Conservation (phyloP, 2,888 invertebrate genomes). For the Drosophila prostipennis region DNA sequence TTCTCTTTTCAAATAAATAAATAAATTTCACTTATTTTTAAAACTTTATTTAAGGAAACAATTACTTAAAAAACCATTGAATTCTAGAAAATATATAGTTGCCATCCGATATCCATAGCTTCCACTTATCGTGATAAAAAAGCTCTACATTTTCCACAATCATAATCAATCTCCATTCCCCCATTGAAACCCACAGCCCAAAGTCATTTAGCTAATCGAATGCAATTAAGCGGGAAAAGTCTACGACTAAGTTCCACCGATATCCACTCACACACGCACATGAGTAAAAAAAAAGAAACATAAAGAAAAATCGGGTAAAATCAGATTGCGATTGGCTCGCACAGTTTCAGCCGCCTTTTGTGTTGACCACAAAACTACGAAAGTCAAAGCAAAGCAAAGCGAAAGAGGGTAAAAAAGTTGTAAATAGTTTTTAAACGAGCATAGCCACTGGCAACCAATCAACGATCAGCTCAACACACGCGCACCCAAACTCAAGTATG, state of each 20-base stretch:
- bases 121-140: conserved; percentile 14
- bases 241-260: conserved; percentile 16
- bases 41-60: too few relatives aligned
- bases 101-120: background rate
- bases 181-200: conserved; percentile 8
- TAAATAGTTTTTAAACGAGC: conserved; percentile 73
- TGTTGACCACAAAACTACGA: conserved; percentile 39
- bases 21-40: too few relatives aligned
- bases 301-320: conserved; percentile 11
- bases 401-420: conserved; percentile 45
- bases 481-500: conserved; percentile 11
- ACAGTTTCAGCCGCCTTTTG: conserved; percentile 46
- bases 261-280: conserved; percentile 20
- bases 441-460: conserved; percentile 62
- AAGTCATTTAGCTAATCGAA: conserved; percentile 52
- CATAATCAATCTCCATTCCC: conserved; percentile 13
- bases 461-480: conserved; percentile 42
- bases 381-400: conserved; percentile 54
- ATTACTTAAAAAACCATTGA: too few relatives aligned
- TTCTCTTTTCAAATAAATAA: too few relatives aligned
- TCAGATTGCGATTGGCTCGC: conserved; percentile 56
- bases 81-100: too few relatives aligned
- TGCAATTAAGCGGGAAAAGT: conserved; percentile 43
- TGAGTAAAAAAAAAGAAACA: conserved; percentile 3
- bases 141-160: conserved; percentile 16